These are phyloP conservation scores for Aphaenogaster ashmeadi DNA, from an alignment of 1,140 invertebrate genomes.

Conservation along the genomic window DNA sequence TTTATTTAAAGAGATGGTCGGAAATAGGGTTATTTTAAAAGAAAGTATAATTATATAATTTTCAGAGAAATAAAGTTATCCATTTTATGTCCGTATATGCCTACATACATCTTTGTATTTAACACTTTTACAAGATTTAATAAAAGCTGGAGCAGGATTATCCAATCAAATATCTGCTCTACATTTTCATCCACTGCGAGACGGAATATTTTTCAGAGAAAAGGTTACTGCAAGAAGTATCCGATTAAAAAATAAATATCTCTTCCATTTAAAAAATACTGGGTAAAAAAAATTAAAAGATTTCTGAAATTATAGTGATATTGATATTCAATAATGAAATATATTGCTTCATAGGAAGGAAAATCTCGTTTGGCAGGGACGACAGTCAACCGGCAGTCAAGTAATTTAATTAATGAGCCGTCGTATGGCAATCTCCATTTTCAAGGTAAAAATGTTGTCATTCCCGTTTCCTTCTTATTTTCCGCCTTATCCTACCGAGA, in stretches of 20 bases:
- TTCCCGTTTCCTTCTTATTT: constrained; percentile 46
- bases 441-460: constrained; percentile 44
- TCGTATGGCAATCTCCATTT: constrained; percentile 20
- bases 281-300: background rate
- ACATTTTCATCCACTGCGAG: constrained; percentile 11
- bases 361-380: background rate
- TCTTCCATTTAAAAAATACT: background rate
- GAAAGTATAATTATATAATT: constrained; percentile 38
- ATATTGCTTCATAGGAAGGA: background rate
- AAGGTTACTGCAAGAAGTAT: background rate
- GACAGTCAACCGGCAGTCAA: background rate
- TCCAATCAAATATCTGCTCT: constrained; percentile 10
- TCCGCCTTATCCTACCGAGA: constrained; percentile 49
- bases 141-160: constrained; percentile 30
- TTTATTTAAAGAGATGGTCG: constrained; percentile 7
- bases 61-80: constrained; percentile 38
- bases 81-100: constrained; percentile 24
- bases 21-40: constrained; percentile 28
- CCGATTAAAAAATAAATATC: background rate
- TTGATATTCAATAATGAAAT: background rate
- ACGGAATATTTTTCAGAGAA: constrained; percentile 22
- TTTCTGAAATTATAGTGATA: background rate
- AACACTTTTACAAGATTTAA: constrained; percentile 45
- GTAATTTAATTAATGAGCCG: constrained; percentile 34
- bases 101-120: constrained; percentile 15